Base-by-base conservation (phyloP, 2,797 vertebrate genomes). In the Leptoclinus maculatus region DNA sequence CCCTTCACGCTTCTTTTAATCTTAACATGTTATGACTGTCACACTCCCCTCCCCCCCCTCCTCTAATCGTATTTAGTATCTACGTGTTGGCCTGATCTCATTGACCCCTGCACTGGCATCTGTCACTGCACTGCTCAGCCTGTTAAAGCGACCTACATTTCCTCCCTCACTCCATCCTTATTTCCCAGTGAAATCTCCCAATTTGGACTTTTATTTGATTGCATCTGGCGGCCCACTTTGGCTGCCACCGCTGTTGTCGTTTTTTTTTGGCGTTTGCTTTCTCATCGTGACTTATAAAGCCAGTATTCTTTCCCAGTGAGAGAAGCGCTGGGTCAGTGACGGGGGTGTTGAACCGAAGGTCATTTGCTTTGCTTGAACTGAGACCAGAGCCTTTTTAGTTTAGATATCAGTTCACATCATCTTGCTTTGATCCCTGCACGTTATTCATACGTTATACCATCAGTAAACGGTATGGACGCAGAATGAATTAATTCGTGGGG, bases 91-190 rank as follows among this genome's bases (percentile, higher is more conserved):
- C 65, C 75, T 70, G 64, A 75, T 80, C 78, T 78, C 78, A 53
- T 86, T 90, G 84, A 91, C 89, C 85, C 76, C 71, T 45, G 64
- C 47, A 8, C 49, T 11, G 71, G 71, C 84, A 85, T 91, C 88
- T 90, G 84, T 87, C 83, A 73, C 67, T 8, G 69, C 74, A 5
- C 65, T 66, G 83, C 88, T 86, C 78, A 68, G 76, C 63, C 81
- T 43, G 63, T 21, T 45, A 36, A 47, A 51, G n/a, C 13, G 72
- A 85, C 90, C 88, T 87, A 87, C 38, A 85, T 84, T 74, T 62
- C 38, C 38, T 41, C 29, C 13, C 58, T 78, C 47, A 23, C 71
- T 60, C 76, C 68, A 38, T 78, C 84, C 53, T 86, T 27, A 64
- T 83, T 76, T 83, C 68, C 59, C 67, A 56, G 29, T 51, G 53